Evolutionary conservation across 2,113 vertebrate genomes (phyloP).

Genomic region (Electrona antarctica): DNA sequence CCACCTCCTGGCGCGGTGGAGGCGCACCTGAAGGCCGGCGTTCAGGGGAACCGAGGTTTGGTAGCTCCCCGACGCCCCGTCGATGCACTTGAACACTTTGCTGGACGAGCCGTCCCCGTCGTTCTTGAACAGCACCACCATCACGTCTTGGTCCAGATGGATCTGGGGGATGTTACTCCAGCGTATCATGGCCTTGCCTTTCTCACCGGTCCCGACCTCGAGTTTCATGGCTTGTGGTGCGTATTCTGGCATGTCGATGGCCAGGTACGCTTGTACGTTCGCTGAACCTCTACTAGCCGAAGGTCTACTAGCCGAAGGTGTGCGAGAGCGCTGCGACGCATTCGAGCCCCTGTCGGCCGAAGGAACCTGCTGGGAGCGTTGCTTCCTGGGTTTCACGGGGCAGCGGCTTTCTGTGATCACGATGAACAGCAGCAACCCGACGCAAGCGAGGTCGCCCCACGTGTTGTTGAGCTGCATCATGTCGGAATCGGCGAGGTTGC

Average conservation of each 20-base stretch:
- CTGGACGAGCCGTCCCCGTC: neutral
- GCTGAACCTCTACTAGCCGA: no score
- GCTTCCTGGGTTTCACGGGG: neutral
- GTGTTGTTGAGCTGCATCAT: constrained; percentile 30
- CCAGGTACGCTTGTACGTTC: no score
- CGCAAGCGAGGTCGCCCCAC: constrained; percentile 53
- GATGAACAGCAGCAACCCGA: constrained; percentile 63
- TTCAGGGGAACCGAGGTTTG: constrained; percentile 49
- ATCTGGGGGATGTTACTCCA: constrained; percentile 29
- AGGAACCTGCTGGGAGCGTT: neutral
- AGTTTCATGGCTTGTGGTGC: neutral
- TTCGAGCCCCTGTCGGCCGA: neutral
- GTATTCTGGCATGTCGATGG: neutral
- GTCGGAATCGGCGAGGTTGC: constrained; percentile 1
- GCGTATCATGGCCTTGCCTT: constrained; percentile 46
- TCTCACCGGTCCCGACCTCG: constrained; percentile 24
- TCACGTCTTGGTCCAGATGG: constrained; percentile 7
- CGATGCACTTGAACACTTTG: constrained; percentile 7
- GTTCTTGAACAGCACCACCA: constrained; percentile 32
- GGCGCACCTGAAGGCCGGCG: constrained; percentile 46
- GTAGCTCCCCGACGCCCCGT: constrained; percentile 9
- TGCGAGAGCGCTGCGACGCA: no score
- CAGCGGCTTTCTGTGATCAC: constrained; percentile 42
- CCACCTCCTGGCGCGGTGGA: constrained; percentile 29
- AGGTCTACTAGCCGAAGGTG: no score